A percentile compares a stretch with the other conserved stretches of the same genome.
Evolutionary conservation across 2,797 vertebrate species (phyloP).

Genomic region (Molossus alvarezi): DNA sequence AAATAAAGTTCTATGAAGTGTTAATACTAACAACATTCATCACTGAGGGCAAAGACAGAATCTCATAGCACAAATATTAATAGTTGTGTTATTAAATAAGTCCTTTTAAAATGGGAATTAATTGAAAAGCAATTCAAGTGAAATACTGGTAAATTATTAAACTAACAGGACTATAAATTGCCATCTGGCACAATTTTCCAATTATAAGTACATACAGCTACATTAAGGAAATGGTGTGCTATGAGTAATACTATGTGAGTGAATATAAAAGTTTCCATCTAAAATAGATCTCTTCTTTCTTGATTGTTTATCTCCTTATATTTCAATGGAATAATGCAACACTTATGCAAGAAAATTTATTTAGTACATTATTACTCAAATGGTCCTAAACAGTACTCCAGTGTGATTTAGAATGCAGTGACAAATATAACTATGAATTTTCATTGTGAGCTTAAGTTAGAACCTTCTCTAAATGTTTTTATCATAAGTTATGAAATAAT

Average conservation of each 20-base stretch:
- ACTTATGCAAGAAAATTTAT: not conserved
- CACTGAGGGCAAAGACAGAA: not conserved
- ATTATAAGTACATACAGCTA: not conserved
- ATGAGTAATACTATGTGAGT: conserved; percentile 11
- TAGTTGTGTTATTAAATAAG: not conserved
- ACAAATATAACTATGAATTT: conserved; percentile 60
- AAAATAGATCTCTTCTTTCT: not conserved
- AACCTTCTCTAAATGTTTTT: conserved; percentile 64
- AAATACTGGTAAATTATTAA: conserved; percentile 32
- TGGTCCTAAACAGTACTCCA: not conserved
- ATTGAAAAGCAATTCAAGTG: conserved; percentile 5
- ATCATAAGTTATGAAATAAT: conserved; percentile 70
- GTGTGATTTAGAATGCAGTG: not conserved
- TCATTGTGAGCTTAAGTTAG: conserved; percentile 73
- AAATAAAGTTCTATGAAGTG: not conserved
- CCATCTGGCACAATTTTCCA: not conserved
- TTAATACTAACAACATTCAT: conserved; percentile 6
- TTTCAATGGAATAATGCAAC: not conserved
- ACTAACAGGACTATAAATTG: not conserved
- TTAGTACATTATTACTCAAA: not conserved
- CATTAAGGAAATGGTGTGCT: not conserved
- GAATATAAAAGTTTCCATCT: conserved; percentile 59
- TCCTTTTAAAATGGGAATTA: conserved; percentile 13
- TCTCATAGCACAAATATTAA: not conserved
- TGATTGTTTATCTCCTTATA: not conserved